phyloP scores from a whole-genome alignment of 2,888 invertebrate genomes.

The Ormyrus pomaceus region DNA sequence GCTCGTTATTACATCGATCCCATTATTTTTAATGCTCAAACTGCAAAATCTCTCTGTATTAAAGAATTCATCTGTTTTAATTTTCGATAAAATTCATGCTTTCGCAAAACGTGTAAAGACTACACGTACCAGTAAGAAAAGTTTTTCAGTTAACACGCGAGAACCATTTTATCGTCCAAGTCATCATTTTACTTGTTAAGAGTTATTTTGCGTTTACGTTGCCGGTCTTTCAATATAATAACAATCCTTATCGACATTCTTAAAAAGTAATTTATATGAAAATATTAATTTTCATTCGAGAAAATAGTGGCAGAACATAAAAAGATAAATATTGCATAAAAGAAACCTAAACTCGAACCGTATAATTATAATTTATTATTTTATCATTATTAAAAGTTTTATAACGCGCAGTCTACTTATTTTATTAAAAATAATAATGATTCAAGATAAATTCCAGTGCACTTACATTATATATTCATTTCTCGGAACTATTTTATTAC shows the following conservation, averaged over 20 bases:
- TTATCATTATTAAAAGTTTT: neutral
- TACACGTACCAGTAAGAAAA: slow-evolving; percentile 4
- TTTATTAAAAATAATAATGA: slow-evolving; percentile 2
- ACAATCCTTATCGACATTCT: slow-evolving; percentile 9
- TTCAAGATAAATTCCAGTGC: neutral
- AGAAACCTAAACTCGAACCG: too few relatives aligned
- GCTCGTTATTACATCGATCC: too few relatives aligned
- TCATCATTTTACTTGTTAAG: slow-evolving; percentile 6
- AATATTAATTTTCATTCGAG: too few relatives aligned
- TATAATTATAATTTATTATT: neutral
- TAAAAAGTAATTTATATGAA: too few relatives aligned
- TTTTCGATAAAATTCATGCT: too few relatives aligned
- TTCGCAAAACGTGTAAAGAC: neutral
- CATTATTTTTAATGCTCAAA: too few relatives aligned
- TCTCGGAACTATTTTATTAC: slow-evolving; percentile 5
- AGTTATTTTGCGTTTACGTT: slow-evolving; percentile 13
- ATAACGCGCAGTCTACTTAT: neutral
- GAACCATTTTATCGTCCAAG: slow-evolving; percentile 9
- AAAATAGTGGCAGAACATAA: too few relatives aligned
- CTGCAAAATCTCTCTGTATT: too few relatives aligned
- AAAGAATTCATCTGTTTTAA: too few relatives aligned
- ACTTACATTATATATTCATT: neutral
- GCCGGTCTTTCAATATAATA: neutral
- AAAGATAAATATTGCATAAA: too few relatives aligned
- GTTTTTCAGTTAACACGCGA: slow-evolving; percentile 4